Percentiles rank a stretch among this genome's conserved stretches.
Conservation (phyloP, 2,888 invertebrate species). For the Microdon myrmicae region DNA sequence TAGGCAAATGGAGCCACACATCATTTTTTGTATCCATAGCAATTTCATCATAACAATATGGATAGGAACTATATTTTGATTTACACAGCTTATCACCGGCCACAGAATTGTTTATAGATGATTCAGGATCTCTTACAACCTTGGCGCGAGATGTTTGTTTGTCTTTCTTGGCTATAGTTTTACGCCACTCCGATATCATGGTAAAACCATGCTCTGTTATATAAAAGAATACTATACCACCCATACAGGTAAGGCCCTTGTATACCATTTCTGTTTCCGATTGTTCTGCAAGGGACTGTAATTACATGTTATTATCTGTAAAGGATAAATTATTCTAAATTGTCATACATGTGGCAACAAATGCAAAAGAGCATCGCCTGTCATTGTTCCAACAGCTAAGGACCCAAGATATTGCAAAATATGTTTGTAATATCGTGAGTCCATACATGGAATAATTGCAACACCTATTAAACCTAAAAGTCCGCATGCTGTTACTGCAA, state of each 20-base stretch:
- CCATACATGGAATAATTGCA: slow-evolving; percentile 91
- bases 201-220: slow-evolving; percentile 85
- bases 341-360: slow-evolving; percentile 85
- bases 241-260: slow-evolving; percentile 79
- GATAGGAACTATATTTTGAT: slow-evolving; percentile 89
- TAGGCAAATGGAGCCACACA: slow-evolving; percentile 66
- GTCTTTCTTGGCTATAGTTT: slow-evolving; percentile 76
- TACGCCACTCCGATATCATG: slow-evolving; percentile 83
- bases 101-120: slow-evolving; percentile 63
- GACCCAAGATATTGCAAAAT: slow-evolving; percentile 92
- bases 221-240: slow-evolving; percentile 89
- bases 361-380: slow-evolving; percentile 92
- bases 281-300: slow-evolving; percentile 62
- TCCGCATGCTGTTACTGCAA: slow-evolving; percentile 86
- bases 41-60: slow-evolving; percentile 88
- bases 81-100: slow-evolving; percentile 77
- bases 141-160: slow-evolving; percentile 72
- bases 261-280: slow-evolving; percentile 77
- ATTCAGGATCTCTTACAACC: slow-evolving; percentile 76
- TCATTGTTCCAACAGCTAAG: slow-evolving; percentile 89
- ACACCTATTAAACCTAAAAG: slow-evolving; percentile 88
- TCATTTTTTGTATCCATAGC: slow-evolving; percentile 78
- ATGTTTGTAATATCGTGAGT: slow-evolving; percentile 86
- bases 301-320: neutral
- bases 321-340: neutral